Evolutionary conservation across 2,888 invertebrate genomes (phyloP), one percentile per base, ranked within the genome.

Genomic region (Hirudinaria manillensis): DNA sequence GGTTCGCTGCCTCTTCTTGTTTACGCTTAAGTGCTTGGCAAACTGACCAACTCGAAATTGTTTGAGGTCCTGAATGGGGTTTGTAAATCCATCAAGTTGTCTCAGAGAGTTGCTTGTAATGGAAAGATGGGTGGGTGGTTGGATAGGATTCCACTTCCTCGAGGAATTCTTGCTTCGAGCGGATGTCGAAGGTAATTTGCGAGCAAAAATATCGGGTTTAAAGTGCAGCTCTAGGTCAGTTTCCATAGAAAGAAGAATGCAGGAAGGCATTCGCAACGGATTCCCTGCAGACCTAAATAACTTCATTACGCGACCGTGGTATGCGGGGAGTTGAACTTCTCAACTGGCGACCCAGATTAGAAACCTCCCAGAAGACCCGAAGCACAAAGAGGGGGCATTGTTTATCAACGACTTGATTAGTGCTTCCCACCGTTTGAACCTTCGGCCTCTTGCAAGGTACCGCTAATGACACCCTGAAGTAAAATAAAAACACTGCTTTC

Each of bases 321-420:
- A 61, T 61, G 61, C 61, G n/a, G 61, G 61, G 29, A 61, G 29
- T 29, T 29, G 13, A n/a, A 10, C 61, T 61, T 27, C 29, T 61
- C 61, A 24, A 61, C 29, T 61, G 61, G 29, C 61, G 29, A 61
- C 61, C 61, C 61, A 61, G 61, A 61, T 61, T 61, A 61, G 29
- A 29, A 61, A n/a, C 29, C 61, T 61, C 61, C 61, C 61, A 61
- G 61, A 16, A 27, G 61, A 61, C 61, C 29, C 3, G 1, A 29
- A 10, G 61, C 61, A 61, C 61, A 61, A 61, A 61, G 61, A 45
- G 61, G 24, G 61, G 4, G 7, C 61, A 61, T 61, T 61, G 61
- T 61, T 61, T 61, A 61, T 61, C 61, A 61, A 61, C 29, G 24
- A n/a, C 61, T 61, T 61, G 61, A 61, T 61, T 61, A 61, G 13